phyloP scores from a whole-genome alignment of 2,888 invertebrate genomes.

The Subacronicta megacephala region DNA sequence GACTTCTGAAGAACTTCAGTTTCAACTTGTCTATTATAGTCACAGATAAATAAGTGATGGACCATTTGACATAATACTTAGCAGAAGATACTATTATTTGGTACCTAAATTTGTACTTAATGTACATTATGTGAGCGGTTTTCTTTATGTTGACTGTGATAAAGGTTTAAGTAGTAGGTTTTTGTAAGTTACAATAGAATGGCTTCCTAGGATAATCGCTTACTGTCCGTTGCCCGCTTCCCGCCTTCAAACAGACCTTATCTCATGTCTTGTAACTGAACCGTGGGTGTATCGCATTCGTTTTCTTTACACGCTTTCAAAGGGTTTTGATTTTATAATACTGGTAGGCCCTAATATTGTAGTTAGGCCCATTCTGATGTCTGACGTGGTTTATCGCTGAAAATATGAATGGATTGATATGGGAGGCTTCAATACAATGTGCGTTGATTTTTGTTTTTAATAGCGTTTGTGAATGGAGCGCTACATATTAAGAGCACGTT shows the following conservation, averaged over 20 bases:
- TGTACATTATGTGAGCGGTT: too few species aligned
- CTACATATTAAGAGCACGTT: constrained; percentile 23
- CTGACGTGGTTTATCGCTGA: constrained; percentile 66
- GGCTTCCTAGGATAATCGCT: too few species aligned
- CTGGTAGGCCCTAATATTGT: constrained; percentile 65
- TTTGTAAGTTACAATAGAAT: too few species aligned
- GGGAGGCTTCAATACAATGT: constrained; percentile 43
- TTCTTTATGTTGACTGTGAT: too few species aligned
- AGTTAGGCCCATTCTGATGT: constrained; percentile 63
- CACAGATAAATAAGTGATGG: too few species aligned
- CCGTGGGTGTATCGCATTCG: constrained; percentile 74
- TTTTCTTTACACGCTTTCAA: constrained; percentile 77
- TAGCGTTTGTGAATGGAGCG: constrained; percentile 10
- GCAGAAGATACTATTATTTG: too few species aligned
- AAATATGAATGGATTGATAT: constrained; percentile 58
- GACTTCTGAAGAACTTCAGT: too few species aligned
- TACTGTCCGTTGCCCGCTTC: constrained; percentile 17
- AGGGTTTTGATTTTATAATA: constrained; percentile 81
- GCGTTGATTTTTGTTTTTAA: constrained; percentile 49
- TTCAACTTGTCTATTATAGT: too few species aligned
- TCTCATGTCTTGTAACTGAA: constrained; percentile 30
- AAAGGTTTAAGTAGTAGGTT: too few species aligned
- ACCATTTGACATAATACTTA: too few species aligned
- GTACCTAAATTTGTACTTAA: too few species aligned
- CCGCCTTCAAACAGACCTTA: constrained; percentile 21